These are phyloP conservation scores for Cremastobaeus sp. DNA, from an alignment of 2,888 invertebrate genomes.

Conservation along the genomic window DNA sequence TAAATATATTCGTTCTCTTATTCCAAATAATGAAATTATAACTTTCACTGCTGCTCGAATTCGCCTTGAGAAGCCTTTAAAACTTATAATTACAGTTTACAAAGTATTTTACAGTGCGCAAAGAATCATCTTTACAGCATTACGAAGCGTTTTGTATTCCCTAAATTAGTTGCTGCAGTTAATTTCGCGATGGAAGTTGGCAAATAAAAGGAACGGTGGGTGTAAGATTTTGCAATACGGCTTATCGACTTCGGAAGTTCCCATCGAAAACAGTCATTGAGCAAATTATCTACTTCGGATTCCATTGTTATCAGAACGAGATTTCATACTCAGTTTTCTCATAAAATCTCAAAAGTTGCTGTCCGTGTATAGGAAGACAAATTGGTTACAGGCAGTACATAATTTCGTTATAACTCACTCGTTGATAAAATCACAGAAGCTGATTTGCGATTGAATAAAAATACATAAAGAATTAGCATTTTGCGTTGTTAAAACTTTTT, in stretches of 20 bases:
- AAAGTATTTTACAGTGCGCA: conserved; percentile 23
- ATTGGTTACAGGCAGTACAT: not conserved
- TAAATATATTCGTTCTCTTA: conserved; percentile 33
- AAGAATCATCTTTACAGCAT: conserved; percentile 19
- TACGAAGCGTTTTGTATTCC: conserved; percentile 23
- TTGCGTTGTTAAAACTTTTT: not conserved
- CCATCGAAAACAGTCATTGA: conserved; percentile 7
- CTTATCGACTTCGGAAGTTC: conserved; percentile 30
- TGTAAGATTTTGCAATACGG: conserved; percentile 21
- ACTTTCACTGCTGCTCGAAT: conserved; percentile 32
- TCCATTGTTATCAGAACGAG: too few species aligned
- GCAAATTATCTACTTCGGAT: conserved; percentile 18
- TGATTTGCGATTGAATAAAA: not conserved
- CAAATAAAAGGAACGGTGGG: conserved; percentile 12
- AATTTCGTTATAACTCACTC: not conserved
- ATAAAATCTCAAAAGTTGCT: too few species aligned
- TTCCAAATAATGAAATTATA: conserved; percentile 48
- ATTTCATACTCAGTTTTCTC: too few species aligned
- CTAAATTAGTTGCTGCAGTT: conserved; percentile 27
- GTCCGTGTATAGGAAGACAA: too few species aligned
- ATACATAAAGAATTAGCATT: not conserved
- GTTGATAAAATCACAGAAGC: not conserved
- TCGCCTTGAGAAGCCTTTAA: conserved; percentile 39
- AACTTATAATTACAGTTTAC: conserved; percentile 52
- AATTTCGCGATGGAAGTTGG: conserved; percentile 16